Base-by-base conservation (phyloP, 2,888 invertebrate genomes). In the Plagodis pulveraria region DNA sequence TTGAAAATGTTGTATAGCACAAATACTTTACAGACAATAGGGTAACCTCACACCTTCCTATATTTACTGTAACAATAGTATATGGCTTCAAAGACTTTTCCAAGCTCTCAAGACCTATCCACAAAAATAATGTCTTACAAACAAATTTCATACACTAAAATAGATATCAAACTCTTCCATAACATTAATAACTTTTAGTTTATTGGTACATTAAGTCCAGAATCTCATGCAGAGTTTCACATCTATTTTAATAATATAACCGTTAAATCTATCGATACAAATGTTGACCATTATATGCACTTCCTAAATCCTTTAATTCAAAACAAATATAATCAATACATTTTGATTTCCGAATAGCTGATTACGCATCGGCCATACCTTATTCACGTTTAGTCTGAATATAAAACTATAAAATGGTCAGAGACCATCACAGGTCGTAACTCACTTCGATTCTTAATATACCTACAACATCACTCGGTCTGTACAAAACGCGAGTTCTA, bases 351-450 rank as follows among this genome's bases (percentile, higher is more conserved):
- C 10, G 10, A 40, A 6, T 8, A 4, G 22, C 22, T 22, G 1
- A 22, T 22, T 22, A 1, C 22, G 8, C 42, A 9, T 10, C 42
- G 42, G n/a, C 32, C 45, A 33, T 12, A 5, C 49, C 56, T n/a
- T 34, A 42, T 12, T 12, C 40, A 35, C 50, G 9, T 36, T 46
- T 53, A 11, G 11, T 35, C 43, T 43, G 60, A 58, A 47, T 71
- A 73, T 70, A 65, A 70, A 75, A 73, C 66, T 75, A 73, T 56
- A 72, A 72, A 73, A 73, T 11, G 36, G 58, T 58, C 62, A 10
- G 54, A 51, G 42, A 33, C 48, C 49, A n/a, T 32, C 41, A 9
- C 38, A n/a, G 10, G 44, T 32, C 22, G 42, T 6, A 32, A 34
- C n/a, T 11, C 41, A 8, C 10, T 10, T 40, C 10, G 10, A 40